These are phyloP conservation scores for Saccopteryx bilineata DNA, from an alignment of 2,113 vertebrate species.

Conservation along the genomic window DNA sequence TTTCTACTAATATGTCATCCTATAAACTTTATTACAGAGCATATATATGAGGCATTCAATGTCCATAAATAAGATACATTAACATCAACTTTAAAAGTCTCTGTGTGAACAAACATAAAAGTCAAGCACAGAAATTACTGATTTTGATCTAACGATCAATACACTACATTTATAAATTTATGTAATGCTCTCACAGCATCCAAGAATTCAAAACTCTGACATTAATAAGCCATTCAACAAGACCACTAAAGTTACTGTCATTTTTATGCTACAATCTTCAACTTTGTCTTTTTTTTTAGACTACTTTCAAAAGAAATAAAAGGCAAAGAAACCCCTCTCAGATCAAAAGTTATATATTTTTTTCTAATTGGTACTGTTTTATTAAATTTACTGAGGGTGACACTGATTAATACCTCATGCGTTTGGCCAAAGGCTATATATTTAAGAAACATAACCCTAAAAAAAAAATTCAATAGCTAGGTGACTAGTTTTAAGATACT, in stretches of 20 bases:
- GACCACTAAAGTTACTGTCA: not conserved
- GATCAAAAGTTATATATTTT: not conserved
- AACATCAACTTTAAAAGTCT: constrained; percentile 37
- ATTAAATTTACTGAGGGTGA: not conserved
- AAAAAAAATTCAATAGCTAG: not conserved
- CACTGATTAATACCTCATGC: not conserved
- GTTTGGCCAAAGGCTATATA: not conserved
- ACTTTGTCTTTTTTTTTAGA: not conserved
- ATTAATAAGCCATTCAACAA: not conserved
- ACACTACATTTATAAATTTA: not conserved
- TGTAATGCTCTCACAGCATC: not conserved
- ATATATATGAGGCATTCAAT: not conserved
- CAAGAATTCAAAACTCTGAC: not conserved
- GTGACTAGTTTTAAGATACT: constrained; percentile 20
- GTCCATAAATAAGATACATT: not conserved
- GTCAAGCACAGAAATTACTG: not conserved
- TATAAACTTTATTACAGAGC: not conserved
- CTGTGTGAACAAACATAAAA: constrained; percentile 54
- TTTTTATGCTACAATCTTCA: not conserved
- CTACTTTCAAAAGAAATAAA: constrained; percentile 5
- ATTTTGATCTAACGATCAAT: constrained; percentile 12
- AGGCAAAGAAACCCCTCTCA: not conserved
- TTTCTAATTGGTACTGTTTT: not conserved
- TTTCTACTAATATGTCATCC: not conserved
- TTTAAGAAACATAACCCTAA: constrained; percentile 17